These are phyloP conservation scores for Lithophane socia DNA, from an alignment of 2,888 invertebrate species.

Conservation along the genomic window DNA sequence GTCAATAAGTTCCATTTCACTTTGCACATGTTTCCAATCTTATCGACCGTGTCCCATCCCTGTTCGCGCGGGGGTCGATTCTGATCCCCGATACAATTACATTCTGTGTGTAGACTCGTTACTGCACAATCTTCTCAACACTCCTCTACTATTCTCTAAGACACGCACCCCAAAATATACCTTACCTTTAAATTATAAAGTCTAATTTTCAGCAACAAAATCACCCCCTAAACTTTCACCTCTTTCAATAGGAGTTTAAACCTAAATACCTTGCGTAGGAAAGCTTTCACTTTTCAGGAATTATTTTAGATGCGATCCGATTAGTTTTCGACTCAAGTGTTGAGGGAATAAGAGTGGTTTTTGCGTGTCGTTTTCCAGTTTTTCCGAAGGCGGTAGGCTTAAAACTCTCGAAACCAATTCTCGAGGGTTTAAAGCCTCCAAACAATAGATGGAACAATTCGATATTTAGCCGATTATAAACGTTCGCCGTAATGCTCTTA, in stretches of 20 bases:
- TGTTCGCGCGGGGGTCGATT: constrained; percentile 79
- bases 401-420: constrained; percentile 89
- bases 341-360: constrained; percentile 70
- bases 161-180: constrained; percentile 71
- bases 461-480: constrained; percentile 90
- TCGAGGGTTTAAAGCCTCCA: constrained; percentile 85
- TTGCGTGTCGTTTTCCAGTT: constrained; percentile 70
- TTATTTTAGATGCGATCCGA: constrained; percentile 76
- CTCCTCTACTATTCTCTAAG: constrained; percentile 70
- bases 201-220: constrained; percentile 67
- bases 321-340: constrained; percentile 75
- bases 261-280: constrained; percentile 89
- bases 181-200: constrained; percentile 70
- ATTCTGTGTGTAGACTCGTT: constrained; percentile 88
- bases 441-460: constrained; percentile 89
- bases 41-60: constrained; percentile 78
- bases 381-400: constrained; percentile 88
- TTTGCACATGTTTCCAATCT: constrained; percentile 49
- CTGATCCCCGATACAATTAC: constrained; percentile 90
- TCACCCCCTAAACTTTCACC: constrained; percentile 87
- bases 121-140: constrained; percentile 88
- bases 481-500: constrained; percentile 88
- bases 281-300: constrained; percentile 90
- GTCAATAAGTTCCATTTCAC: constrained; percentile 70
- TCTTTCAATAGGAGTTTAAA: constrained; percentile 90